A percentile compares a stretch with the other conserved stretches of the same genome.
Evolutionary conservation across 2,888 invertebrate genomes (phyloP).

Genomic region (Thymelicus lineola): DNA sequence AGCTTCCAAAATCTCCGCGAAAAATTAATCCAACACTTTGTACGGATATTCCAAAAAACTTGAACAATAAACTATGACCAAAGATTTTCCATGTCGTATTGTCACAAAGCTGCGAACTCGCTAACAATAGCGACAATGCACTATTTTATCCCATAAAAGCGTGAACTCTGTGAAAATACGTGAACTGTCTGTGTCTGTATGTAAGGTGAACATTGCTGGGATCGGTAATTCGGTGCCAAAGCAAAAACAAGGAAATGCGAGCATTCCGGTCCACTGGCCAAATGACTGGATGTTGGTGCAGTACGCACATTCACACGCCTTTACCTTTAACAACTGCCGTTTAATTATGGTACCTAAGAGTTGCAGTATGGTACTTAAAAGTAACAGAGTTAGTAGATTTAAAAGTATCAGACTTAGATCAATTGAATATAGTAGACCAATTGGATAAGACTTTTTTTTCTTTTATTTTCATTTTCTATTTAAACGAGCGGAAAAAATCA

Average conservation of each 20-base stretch:
- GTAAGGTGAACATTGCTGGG: not conserved
- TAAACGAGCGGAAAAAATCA: too few species aligned
- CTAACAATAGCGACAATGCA: not conserved
- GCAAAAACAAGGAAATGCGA: constrained; percentile 16
- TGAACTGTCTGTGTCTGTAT: constrained; percentile 1
- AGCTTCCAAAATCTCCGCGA: too few species aligned
- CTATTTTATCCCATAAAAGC: constrained; percentile 11
- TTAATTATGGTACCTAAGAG: not conserved
- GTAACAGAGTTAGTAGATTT: too few species aligned
- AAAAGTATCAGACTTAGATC: too few species aligned
- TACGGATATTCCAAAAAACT: too few species aligned
- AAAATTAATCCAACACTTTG: too few species aligned
- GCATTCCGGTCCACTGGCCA: constrained; percentile 15
- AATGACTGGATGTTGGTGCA: constrained; percentile 5
- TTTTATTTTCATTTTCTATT: too few species aligned
- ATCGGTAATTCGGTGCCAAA: constrained; percentile 7
- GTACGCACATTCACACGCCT: constrained; percentile 3
- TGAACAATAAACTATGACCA: too few species aligned
- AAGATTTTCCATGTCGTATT: not conserved
- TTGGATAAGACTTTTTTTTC: too few species aligned
- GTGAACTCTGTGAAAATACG: not conserved
- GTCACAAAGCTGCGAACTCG: not conserved
- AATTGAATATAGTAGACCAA: too few species aligned
- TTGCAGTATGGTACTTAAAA: too few species aligned
- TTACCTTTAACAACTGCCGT: not conserved